Base-by-base conservation (phyloP, 2,888 invertebrate genomes). In the Rotaria socialis region DNA sequence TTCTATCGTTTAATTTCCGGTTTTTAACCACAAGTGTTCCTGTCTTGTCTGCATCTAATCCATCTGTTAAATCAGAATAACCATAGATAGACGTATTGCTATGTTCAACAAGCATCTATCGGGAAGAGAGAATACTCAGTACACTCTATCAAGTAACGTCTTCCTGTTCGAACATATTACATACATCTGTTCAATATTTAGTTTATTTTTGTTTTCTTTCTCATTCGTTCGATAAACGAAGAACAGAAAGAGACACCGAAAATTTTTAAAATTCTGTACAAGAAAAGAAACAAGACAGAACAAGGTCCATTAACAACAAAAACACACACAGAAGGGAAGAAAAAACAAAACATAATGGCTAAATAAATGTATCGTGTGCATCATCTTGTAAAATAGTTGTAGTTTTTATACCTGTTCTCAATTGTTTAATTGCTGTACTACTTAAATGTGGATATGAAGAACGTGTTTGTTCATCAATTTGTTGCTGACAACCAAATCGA, bases 371-470 rank as follows among this genome's bases (percentile, higher is more conserved):
- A 67, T 67, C 35, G 35, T 67, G 35, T 35, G 67, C 16, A 35
- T 67, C 67, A 41, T 35, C 35, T 35, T 67, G 7, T 67, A 35
- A 41, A 67, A 67, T 67, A 35, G 67, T 67, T 67, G 67, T 67
- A 16, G 67, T 67, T 16, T 27, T 60, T 27, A 22, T 67, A 35
- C 67, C 80, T 47, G 80, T 47, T 80, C n/a, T 43, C 11, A 80
- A 80, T 47, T 80, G 80, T 80, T 35, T 41, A 47, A 80, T 80
- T 8, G 47, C 47, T 80, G 80, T 80, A 80, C 47, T 80, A 80
- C 47, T 80, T 43, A 80, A 47, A 80, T 80, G 80, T 80, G 80
- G 80, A 47, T 80, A 80, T n/a, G 80, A 47, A n/a, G 80, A 47
- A n/a, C 47, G 43, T 24, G n/a, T 24, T 80, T 47, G 47, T n/a